These are phyloP conservation scores for Odontamblyopus lacepedii DNA, from an alignment of 2,797 vertebrate species.

Conservation along the genomic window DNA sequence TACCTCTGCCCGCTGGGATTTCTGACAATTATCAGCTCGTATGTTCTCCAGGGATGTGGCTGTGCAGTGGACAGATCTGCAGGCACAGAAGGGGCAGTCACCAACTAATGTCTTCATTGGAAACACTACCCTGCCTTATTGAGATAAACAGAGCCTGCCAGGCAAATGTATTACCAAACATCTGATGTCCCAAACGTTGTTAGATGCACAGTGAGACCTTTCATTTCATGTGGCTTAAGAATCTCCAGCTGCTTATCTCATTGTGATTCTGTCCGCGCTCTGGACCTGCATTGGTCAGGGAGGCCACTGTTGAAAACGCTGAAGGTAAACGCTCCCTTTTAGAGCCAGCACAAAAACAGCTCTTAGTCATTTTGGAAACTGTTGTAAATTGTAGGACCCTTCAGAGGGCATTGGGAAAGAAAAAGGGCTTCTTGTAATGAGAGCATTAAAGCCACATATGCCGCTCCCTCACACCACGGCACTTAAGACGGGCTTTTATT, in stretches of 20 bases:
- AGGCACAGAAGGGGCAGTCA: conserved; percentile 49
- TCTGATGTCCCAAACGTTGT: conserved; percentile 60
- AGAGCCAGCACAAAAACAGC: conserved; percentile 47
- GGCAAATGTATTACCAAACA: conserved; percentile 57
- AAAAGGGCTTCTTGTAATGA: conserved; percentile 67
- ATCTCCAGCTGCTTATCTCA: conserved; percentile 62
- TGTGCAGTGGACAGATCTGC: conserved; percentile 39
- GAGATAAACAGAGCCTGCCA: conserved; percentile 77
- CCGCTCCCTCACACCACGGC: conserved; percentile 57
- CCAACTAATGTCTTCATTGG: conserved; percentile 63
- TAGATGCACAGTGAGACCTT: conserved; percentile 59
- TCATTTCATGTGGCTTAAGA: conserved; percentile 58
- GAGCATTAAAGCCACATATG: conserved; percentile 81
- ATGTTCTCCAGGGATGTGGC: conserved; percentile 59
- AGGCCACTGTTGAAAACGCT: conserved; percentile 47
- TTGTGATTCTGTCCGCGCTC: conserved; percentile 62
- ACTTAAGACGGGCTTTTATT: conserved; percentile 75
- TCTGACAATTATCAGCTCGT: conserved; percentile 77
- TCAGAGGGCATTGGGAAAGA: conserved; percentile 57
- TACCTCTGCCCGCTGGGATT: conserved; percentile 74
- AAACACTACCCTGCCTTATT: conserved; percentile 63
- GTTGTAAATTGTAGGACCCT: conserved; percentile 75
- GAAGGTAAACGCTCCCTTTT: conserved; percentile 54
- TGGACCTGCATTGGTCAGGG: conserved; percentile 24
- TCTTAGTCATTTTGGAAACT: conserved; percentile 57